Evolutionary conservation across 2,888 invertebrate genomes (phyloP).

Genomic region (Brachycybe producta): DNA sequence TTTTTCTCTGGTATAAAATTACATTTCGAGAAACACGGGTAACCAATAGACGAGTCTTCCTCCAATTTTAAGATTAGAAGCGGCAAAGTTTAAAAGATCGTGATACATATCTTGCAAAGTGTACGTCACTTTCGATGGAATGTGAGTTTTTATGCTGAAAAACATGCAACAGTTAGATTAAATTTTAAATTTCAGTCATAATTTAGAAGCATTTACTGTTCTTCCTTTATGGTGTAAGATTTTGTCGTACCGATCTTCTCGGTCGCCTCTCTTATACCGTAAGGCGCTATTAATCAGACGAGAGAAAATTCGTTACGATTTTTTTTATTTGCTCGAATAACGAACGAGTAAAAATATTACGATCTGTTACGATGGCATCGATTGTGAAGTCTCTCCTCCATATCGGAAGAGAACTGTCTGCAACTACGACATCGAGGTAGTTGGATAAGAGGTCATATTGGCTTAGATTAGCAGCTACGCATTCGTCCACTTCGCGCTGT

Average conservation of each 20-base stretch:
- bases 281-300: constrained; percentile 57
- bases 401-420: constrained; percentile 74
- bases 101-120: constrained; percentile 63
- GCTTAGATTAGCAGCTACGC: constrained; percentile 68
- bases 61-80: constrained; percentile 54
- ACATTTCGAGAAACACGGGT: constrained; percentile 64
- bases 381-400: constrained; percentile 59
- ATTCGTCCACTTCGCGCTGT: constrained; percentile 54
- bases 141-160: constrained; percentile 24
- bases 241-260: constrained; percentile 56
- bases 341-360: too few relatives aligned
- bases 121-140: constrained; percentile 58
- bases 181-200: background rate
- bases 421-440: constrained; percentile 78
- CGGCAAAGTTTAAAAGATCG: constrained; percentile 74
- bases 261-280: constrained; percentile 89
- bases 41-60: constrained; percentile 91
- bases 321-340: background rate
- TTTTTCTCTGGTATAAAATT: constrained; percentile 16
- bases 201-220: constrained; percentile 35
- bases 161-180: background rate
- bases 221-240: constrained; percentile 48
- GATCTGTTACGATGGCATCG: constrained; percentile 92
- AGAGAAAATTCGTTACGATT: background rate
- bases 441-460: constrained; percentile 65